A percentile compares a stretch with the other conserved stretches of the same genome.
Evolutionary conservation across 2,888 invertebrate species (phyloP).

Genomic region (Dermolepida albohirtum): DNA sequence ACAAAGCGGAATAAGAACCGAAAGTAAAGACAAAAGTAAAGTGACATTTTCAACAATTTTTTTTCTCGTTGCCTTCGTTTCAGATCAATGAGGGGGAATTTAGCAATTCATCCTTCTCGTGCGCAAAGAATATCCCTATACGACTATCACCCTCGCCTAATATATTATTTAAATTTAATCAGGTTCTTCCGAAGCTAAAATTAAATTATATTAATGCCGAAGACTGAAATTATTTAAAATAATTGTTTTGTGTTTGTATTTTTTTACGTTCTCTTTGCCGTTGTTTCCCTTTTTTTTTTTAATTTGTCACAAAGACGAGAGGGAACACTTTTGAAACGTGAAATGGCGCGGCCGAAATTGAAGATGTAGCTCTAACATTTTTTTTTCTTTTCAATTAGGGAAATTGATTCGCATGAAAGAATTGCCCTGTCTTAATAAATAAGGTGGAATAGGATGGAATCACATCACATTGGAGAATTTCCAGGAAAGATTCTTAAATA

Average conservation of each 20-base stretch:
- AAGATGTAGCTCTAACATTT: neutral
- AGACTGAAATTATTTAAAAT: slow-evolving; percentile 26
- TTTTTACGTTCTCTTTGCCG: neutral
- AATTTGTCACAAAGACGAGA: slow-evolving; percentile 10
- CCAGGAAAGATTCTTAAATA: slow-evolving; percentile 30
- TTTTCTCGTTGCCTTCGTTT: neutral
- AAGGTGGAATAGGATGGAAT: slow-evolving; percentile 23
- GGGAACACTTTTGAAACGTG: slow-evolving; percentile 1
- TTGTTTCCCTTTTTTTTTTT: slow-evolving; percentile 8
- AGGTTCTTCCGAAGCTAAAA: slow-evolving; percentile 60
- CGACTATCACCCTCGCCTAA: slow-evolving; percentile 51
- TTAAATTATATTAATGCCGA: slow-evolving; percentile 61
- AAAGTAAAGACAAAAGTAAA: slow-evolving; percentile 22
- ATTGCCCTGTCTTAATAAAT: slow-evolving; percentile 34
- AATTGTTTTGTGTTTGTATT: slow-evolving; percentile 3
- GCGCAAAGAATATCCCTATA: slow-evolving; percentile 6
- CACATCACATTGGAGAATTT: slow-evolving; percentile 24
- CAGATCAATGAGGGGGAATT: slow-evolving; percentile 30
- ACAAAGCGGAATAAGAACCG: neutral
- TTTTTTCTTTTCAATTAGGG: slow-evolving; percentile 33
- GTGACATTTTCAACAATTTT: slow-evolving; percentile 19
- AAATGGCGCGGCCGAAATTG: neutral
- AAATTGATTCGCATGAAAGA: slow-evolving; percentile 31
- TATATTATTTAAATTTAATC: slow-evolving; percentile 66
- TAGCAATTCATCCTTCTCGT: slow-evolving; percentile 3